A percentile compares a stretch with the other conserved stretches of the same genome.
These are phyloP conservation scores for Adrianichthys oophorus DNA, from an alignment of 2,797 vertebrate species.

Conservation along the genomic window DNA sequence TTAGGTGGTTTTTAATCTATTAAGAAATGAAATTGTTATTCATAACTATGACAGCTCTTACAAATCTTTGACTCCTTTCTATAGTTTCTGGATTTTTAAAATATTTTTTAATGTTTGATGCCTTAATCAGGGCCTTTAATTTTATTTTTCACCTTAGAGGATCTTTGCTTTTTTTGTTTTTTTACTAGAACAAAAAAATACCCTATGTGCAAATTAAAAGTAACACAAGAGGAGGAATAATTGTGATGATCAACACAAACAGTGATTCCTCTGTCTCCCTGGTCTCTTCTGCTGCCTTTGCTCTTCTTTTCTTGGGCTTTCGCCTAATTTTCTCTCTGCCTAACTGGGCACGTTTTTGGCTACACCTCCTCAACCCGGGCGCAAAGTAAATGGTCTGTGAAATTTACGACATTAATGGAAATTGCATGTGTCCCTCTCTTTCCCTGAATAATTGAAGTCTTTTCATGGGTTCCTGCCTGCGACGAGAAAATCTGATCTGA, in stretches of 20 bases:
- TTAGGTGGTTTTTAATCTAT: no score
- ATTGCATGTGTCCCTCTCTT: constrained; percentile 60
- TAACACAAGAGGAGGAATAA: constrained; percentile 48
- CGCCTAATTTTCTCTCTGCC: constrained; percentile 24
- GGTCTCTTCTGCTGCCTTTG: constrained; percentile 6
- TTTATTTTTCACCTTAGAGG: constrained; percentile 40
- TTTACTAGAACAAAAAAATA: constrained; percentile 61
- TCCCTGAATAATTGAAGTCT: constrained; percentile 69
- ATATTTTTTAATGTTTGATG: constrained; percentile 11
- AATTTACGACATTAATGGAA: constrained; percentile 77
- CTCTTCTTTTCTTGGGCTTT: constrained; percentile 25
- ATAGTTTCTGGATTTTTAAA: constrained; percentile 4
- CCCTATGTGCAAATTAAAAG: constrained; percentile 51
- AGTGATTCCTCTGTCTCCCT: constrained; percentile 35
- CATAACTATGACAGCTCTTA: no score
- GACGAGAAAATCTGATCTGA: constrained; percentile 20
- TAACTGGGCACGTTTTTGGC: constrained; percentile 29
- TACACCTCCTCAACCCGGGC: constrained; percentile 23
- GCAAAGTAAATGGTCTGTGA: constrained; percentile 72
- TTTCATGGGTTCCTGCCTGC: constrained; percentile 49
- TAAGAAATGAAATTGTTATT: no score
- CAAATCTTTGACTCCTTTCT: not conserved
- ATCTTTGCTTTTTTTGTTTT: constrained; percentile 8
- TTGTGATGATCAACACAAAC: constrained; percentile 51
- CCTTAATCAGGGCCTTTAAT: constrained; percentile 50